phyloP scores from a whole-genome alignment of 2,888 invertebrate species.

The Andrena flavipes region DNA sequence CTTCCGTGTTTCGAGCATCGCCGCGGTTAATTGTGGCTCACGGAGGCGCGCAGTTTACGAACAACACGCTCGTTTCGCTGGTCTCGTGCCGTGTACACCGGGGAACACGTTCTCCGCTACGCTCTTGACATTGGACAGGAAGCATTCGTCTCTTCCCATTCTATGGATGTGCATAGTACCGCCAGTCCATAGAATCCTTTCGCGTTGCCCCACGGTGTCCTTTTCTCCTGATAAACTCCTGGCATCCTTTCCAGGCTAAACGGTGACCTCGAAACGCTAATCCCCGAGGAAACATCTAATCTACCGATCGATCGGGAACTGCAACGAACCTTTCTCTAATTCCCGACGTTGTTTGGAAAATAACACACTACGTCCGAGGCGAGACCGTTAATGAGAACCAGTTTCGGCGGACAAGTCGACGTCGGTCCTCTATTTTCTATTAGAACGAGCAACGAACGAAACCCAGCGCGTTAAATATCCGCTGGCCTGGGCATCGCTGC shows the following conservation, averaged over 20 bases:
- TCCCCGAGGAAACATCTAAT: conserved; percentile 20
- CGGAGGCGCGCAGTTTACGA: conserved; percentile 1
- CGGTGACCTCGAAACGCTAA: conserved; percentile 40
- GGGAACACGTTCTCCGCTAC: background rate
- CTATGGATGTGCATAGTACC: no score
- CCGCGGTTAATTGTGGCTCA: conserved; percentile 35
- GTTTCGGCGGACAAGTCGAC: background rate
- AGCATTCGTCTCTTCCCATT: background rate
- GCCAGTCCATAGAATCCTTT: no score
- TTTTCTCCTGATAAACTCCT: conserved; percentile 1
- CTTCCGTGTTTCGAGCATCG: conserved; percentile 42
- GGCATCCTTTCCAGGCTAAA: conserved; percentile 22
- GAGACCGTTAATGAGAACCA: conserved; percentile 33
- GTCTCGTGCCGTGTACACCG: background rate
- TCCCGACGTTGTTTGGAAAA: conserved; percentile 20
- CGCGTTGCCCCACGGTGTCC: background rate
- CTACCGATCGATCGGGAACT: conserved; percentile 15
- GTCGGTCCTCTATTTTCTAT: background rate
- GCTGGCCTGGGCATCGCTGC: conserved; percentile 22
- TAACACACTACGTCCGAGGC: background rate
- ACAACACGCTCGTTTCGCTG: conserved; percentile 3
- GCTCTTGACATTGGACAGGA: conserved; percentile 24
- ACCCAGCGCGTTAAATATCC: conserved; percentile 15
- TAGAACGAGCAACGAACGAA: background rate
- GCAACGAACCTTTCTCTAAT: conserved; percentile 48